Evolutionary conservation across 2,113 vertebrate species (phyloP), one percentile per base, ranked within the genome.

Genomic region (Dascyllus trimaculatus): DNA sequence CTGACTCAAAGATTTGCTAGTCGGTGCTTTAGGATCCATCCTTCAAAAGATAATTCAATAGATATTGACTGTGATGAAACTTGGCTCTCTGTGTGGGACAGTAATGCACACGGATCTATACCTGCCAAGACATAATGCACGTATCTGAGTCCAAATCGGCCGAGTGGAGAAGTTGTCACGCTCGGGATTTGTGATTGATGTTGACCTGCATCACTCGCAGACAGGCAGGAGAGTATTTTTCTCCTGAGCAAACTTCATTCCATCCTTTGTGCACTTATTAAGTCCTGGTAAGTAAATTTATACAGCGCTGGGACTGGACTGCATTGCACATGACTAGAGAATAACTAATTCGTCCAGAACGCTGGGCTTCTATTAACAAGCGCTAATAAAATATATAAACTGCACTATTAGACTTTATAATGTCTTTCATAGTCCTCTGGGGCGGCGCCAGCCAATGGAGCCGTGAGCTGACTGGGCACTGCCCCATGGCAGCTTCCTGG

Each of bases 311-410:
- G 64, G 73, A 53, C 81, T 86, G 87, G 85, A 80, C 29, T 80
- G 82, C 66, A 71, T 77, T 88, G 78, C 85, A 81, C 53, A 89
- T 81, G 85, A 94, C 81, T 80, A 91, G 83, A 92, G 81, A 91
- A 91, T 86, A 86, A 87, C 81, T 87, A 88, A 85, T 90, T 91
- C 87, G 82, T 91, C 77, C 90, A 92, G 87, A 92, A 86, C 63
- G 86, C 87, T 48, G 58, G 83, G 71, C 88, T 90, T 88, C 90
- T 88, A 93, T 93, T 93, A 94, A 95, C 87, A 67, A 93, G 89
- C 82, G 69, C 86, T 91, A 93, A 94, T 93, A 93, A 94, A 95
- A 83, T 88, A 93, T 90, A 94, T 93, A 95, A 93, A 94, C 89
- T 92, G 88, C 87, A 90, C 91, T 91, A 89, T 94, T 94, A 91